Evolutionary conservation across 2,888 invertebrate species (phyloP), one percentile per base, ranked within the genome.

Genomic region (Drosophila niveifrons): DNA sequence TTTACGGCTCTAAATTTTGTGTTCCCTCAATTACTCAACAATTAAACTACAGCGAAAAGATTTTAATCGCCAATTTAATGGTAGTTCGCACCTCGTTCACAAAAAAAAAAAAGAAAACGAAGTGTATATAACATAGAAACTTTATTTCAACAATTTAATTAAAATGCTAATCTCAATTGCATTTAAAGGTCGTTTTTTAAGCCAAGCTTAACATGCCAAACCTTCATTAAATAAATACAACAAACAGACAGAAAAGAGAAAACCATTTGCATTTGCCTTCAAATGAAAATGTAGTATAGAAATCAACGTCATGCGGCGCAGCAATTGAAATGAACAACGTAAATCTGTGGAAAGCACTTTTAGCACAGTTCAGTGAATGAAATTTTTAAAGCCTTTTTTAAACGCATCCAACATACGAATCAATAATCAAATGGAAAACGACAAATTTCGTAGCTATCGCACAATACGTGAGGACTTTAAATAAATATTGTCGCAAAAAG

Each of bases 401-500:
- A 18, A 34, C 17, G 50, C 29, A 34, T 18, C 2, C 17, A n/a
- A 51, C 23, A 47, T 46, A 10, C 41, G 15, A 50, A 59, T 51
- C 53, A 52, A 61, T 52, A 31, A 13, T 10, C 58, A 31, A 51
- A 41, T 29, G 51, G 31, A 31, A 31, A 29, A n/a, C 17, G 29
- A 55, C 53, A 55, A 55, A 39, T 10, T 15, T 4, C 34, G 34
- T 28, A 29, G 28, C 13, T 11, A 36, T 28, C 29, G 7, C 28
- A 55, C 47, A 63, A 62, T 55, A 62, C 28, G 29, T 41, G 18
- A 48, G 18, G 4, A 47, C 47, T 56, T 56, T 56, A 56, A 48
- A 63, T 23, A 58, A 58, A 15, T 47, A 34, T 36, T 36, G 36
- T n/a, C 4, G 36, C n/a, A 11, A 36, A 46, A 46, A 13, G 31